phyloP scores from a whole-genome alignment of 2,888 invertebrate genomes.

The Horisme vitalbata region DNA sequence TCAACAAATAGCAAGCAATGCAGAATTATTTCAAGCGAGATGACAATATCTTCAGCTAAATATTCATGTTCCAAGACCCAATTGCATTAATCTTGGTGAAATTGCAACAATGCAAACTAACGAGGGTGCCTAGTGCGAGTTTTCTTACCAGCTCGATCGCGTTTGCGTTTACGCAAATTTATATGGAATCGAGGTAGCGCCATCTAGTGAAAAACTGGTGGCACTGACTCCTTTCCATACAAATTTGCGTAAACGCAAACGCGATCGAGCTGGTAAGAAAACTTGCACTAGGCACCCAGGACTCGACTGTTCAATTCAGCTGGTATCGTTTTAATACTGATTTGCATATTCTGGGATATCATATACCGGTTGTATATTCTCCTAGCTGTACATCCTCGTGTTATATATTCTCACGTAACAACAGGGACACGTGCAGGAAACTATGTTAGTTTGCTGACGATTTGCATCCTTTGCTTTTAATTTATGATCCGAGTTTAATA shows the following conservation, averaged over 20 bases:
- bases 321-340: slow-evolving; percentile 19
- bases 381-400: no score
- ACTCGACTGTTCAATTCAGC: slow-evolving; percentile 22
- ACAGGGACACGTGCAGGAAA: slow-evolving; percentile 19
- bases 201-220: no score
- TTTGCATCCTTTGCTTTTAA: slow-evolving; percentile 17
- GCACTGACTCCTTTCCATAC: no score
- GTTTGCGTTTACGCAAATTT: no score
- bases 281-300: no score
- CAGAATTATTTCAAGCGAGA: background rate
- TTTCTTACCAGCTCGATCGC: no score
- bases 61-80: slow-evolving; percentile 5
- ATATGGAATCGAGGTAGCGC: no score
- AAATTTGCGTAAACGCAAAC: no score
- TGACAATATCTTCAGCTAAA: background rate
- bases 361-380: slow-evolving; percentile 6
- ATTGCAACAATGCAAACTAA: slow-evolving; percentile 21
- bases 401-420: slow-evolving; percentile 18
- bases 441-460: slow-evolving; percentile 14
- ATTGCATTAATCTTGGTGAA: slow-evolving; percentile 18
- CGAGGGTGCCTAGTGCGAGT: no score
- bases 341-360: slow-evolving; percentile 23
- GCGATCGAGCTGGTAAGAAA: no score
- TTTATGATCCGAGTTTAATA: slow-evolving; percentile 14
- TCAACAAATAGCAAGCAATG: no score